Evolutionary conservation across 2,113 vertebrate species (phyloP), one percentile per base, ranked within the genome.

Genomic region (Acrocephalus arundinaceus): DNA sequence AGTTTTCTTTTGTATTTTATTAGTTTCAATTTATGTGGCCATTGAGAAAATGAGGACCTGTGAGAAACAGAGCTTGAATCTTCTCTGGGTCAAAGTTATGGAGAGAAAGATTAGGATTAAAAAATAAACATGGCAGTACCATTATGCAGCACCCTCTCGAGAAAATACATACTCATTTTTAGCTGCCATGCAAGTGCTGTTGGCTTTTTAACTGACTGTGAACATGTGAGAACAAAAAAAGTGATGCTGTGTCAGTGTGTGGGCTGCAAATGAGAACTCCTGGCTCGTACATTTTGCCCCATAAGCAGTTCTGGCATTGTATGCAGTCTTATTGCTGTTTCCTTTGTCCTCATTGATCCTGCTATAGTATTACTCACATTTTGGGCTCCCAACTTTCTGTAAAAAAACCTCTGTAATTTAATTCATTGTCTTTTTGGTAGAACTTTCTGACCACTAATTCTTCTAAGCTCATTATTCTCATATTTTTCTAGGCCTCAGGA

Each of bases 251-350:
- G 93, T 96, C 96, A 96, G 85, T 96, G 93, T 94, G 94, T 95
- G 88, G 90, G 96, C 88, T 90, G 88, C 83, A 96, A 94, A 94
- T 85, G 93, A 95, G 93, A 97, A 95, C 94, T 96, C 90, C 93
- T 86, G 85, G 88, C 94, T 96, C 88, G 68, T 84, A 71, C 70
- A 78, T 96, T 96, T 95, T 97, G 96, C 93, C 90, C 90, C 83
- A 97, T 94, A 96, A 97, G 93, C 96, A 96, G 73, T 96, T 95
- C 83, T 95, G 77, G 92, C 85, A 90, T 94, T 95, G 93, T 96
- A 85, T 93, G 88, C 93, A 94, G 92, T 96, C 93, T 97, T 97
- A 95, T 61, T 96, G 79, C 92, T 78, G 31, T 81, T 96, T 95
- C 35, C 70, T 96, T 95, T 97, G 94, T 96, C 92, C 92, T 89